A percentile compares a stretch with the other conserved stretches of the same genome.
These are phyloP conservation scores for Aphodius granarius DNA, from an alignment of 2,888 invertebrate species.

Conservation along the genomic window DNA sequence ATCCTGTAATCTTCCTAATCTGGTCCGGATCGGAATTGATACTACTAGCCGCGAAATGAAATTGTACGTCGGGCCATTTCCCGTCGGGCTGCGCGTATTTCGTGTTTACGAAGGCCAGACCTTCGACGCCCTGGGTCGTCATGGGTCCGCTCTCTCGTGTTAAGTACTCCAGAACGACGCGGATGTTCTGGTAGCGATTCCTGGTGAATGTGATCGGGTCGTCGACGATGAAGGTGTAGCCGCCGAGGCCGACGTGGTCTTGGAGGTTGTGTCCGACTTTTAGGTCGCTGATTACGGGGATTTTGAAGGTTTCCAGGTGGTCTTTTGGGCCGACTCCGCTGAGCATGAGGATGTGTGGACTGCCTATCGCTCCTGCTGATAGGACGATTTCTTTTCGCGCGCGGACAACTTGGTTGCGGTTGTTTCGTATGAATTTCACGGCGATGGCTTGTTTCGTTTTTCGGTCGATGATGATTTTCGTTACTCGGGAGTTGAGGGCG, in stretches of 20 bases:
- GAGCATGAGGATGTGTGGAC: constrained; percentile 88
- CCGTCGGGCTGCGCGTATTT: constrained; percentile 78
- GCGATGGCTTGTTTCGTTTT: constrained; percentile 71
- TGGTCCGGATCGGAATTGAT: constrained; percentile 83
- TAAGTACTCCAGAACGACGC: constrained; percentile 80
- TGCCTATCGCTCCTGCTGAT: constrained; percentile 85
- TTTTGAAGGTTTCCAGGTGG: constrained; percentile 70
- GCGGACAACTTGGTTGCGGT: constrained; percentile 65
- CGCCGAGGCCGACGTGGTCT: constrained; percentile 86
- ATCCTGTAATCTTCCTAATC: constrained; percentile 66
- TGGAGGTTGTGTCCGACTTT: constrained; percentile 82
- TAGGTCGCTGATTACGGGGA: constrained; percentile 73
- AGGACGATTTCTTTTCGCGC: constrained; percentile 82
- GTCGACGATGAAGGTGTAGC: constrained; percentile 79
- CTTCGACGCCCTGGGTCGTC: constrained; percentile 85
- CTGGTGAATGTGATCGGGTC: constrained; percentile 79
- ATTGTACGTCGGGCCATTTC: constrained; percentile 84
- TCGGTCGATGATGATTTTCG: constrained; percentile 67
- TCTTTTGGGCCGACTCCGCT: constrained; percentile 85
- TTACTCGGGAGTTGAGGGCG: constrained; percentile 74
- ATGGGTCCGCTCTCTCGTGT: constrained; percentile 80
- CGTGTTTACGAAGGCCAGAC: constrained; percentile 83
- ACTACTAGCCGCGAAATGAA: constrained; percentile 84
- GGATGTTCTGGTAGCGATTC: constrained; percentile 73
- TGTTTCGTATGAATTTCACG: constrained; percentile 72